Evolutionary conservation across 1,140 invertebrate genomes (phyloP).

Genomic region (Megathymus violae): DNA sequence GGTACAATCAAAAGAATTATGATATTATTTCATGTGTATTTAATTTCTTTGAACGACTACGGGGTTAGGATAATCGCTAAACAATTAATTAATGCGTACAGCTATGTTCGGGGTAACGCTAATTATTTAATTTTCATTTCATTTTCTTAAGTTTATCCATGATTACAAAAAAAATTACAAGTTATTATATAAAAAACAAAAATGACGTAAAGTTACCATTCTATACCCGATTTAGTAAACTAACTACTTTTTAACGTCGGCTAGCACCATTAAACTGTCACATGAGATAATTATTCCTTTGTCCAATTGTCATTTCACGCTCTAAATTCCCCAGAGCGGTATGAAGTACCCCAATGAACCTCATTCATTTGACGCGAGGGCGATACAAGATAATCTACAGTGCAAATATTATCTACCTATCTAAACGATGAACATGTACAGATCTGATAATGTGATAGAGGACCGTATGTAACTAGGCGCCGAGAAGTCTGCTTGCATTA

Average conservation of each 20-base stretch:
- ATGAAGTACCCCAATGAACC: slow-evolving; percentile 52
- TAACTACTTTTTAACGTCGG: slow-evolving; percentile 29
- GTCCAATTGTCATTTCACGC: slow-evolving; percentile 73
- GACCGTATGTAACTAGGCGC: slow-evolving; percentile 47
- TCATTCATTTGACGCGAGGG: slow-evolving; percentile 52
- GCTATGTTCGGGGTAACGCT: no score
- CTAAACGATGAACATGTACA: slow-evolving; percentile 56
- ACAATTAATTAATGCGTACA: no score
- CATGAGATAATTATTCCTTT: slow-evolving; percentile 59
- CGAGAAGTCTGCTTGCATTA: slow-evolving; percentile 54
- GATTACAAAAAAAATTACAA: no score
- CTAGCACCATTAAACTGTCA: slow-evolving; percentile 44
- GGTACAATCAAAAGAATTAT: not conserved
- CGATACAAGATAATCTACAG: slow-evolving; percentile 48
- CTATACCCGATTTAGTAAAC: slow-evolving; percentile 20
- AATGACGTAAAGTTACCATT: not conserved
- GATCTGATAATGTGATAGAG: slow-evolving; percentile 47
- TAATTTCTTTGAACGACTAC: no score
- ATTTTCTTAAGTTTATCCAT: no score
- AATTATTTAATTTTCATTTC: no score
- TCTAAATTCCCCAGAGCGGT: slow-evolving; percentile 60
- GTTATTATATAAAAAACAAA: not conserved
- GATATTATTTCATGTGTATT: no score
- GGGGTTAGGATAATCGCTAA: no score
- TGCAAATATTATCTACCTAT: slow-evolving; percentile 42